A percentile compares a stretch with the other conserved stretches of the same genome.
Conservation (phyloP, 2,888 invertebrate species). For the Polydrusus tereticollis region DNA sequence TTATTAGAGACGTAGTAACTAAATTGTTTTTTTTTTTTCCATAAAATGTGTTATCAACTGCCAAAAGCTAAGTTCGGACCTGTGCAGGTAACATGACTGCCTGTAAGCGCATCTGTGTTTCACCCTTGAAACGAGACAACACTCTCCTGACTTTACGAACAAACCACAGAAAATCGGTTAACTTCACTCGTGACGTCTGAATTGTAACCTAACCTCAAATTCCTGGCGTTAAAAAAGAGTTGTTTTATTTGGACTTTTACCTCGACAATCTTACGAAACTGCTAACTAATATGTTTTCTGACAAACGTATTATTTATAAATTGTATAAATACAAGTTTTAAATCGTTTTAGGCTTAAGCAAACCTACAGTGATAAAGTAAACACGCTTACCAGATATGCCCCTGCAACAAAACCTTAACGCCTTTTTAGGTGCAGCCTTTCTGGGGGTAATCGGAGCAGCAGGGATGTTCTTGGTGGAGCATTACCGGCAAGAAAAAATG, state of each 20-base stretch:
- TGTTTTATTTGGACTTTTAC: not conserved
- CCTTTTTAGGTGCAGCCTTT: slow-evolving; percentile 62
- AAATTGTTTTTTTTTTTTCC: too few relatives aligned
- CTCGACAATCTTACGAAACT: not conserved
- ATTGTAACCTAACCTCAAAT: not conserved
- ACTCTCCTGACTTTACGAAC: too few relatives aligned
- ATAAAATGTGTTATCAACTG: too few relatives aligned
- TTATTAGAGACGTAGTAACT: too few relatives aligned
- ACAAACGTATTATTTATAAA: not conserved
- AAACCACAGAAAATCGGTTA: too few relatives aligned
- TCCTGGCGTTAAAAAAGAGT: slow-evolving; percentile 1
- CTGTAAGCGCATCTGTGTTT: too few relatives aligned
- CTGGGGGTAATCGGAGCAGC: slow-evolving; percentile 65
- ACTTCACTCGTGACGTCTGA: not conserved
- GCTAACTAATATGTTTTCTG: not conserved
- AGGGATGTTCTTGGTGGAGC: slow-evolving; percentile 63
- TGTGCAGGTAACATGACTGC: too few relatives aligned
- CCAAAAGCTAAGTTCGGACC: too few relatives aligned
- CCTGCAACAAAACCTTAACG: slow-evolving; percentile 54
- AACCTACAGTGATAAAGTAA: not conserved
- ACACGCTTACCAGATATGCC: slow-evolving; percentile 51
- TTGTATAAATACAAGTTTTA: too few relatives aligned
- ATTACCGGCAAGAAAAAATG: slow-evolving; percentile 61
- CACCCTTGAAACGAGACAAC: too few relatives aligned
- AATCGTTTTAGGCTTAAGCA: too few relatives aligned